Evolutionary conservation across 2,113 vertebrate genomes (phyloP), one percentile per base, ranked within the genome.

Genomic region (Triplophysa tibetana): DNA sequence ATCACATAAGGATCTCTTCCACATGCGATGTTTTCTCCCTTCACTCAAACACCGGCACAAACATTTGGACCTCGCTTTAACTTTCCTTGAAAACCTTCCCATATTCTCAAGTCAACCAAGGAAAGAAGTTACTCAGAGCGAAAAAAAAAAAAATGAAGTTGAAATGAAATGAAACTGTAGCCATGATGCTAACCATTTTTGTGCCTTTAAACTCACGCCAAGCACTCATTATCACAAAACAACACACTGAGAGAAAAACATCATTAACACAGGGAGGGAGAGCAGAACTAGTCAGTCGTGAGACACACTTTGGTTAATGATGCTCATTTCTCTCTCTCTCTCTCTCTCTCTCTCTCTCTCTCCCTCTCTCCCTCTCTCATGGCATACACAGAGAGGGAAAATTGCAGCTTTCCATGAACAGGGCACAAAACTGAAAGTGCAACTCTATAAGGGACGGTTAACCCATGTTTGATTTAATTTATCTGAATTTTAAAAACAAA

Each of bases 201-300:
- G 56, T 56, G 12, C 48, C 73, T 81, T 81, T 86, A 61, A 81
- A 82, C 65, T 62, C 13, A 24, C 9, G 66, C 78, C 80, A 80
- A 66, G 69, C 50, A 58, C 76, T 69, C 78, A 75, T 75, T 78
- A 76, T 74, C 29, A 33, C 75, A 64, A 67, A 75, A 48, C 41
- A 56, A 63, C 65, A 60, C 12, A 69, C 26, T n/a, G 50, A 56
- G 52, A 69, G 63, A 60, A 67, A 56, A 67, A 78, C 76, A 68
- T 45, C 50, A 52, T 68, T 72, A 26, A 68, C 19, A 61, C 10
- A 61, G 65, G 16, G 23, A 58, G 65, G 23, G 66, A 60, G 66
- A n/a, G 0, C 17, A 67, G 64, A 68, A 41, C 63, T 70, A 60
- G 9, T 68, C 50, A 60, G 65, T 62, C 69, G 56, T 58, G 69